phyloP scores from a whole-genome alignment of 2,888 invertebrate species.

The Dynastes grantii region DNA sequence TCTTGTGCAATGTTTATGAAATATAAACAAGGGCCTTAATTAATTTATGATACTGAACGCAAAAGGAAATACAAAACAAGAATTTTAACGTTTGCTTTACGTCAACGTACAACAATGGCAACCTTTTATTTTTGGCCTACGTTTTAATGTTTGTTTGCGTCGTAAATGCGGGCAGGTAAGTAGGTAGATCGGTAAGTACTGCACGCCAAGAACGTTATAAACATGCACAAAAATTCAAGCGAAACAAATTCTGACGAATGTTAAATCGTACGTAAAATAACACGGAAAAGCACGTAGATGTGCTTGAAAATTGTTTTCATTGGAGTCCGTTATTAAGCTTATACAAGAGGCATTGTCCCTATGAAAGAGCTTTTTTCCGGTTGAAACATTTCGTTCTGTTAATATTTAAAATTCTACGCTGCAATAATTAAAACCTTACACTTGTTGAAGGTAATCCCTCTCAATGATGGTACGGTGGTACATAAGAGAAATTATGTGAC shows the following conservation, averaged over 20 bases:
- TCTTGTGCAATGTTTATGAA: too few relatives aligned
- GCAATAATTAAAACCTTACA: not conserved
- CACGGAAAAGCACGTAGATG: not conserved
- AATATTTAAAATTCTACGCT: not conserved
- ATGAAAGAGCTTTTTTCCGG: not conserved
- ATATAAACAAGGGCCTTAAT: too few relatives aligned
- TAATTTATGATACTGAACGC: too few relatives aligned
- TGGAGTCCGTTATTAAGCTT: not conserved
- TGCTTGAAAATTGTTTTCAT: not conserved
- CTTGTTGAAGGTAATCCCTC: not conserved
- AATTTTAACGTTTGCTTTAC: not conserved
- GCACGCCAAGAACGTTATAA: not conserved
- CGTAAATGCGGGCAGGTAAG: not conserved
- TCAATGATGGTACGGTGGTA: not conserved
- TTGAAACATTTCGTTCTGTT: not conserved
- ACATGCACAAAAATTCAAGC: not conserved
- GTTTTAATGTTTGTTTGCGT: not conserved
- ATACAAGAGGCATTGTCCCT: not conserved
- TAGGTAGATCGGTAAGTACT: not conserved
- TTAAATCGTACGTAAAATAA: not conserved
- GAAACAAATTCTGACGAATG: not conserved
- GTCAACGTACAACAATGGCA: not conserved
- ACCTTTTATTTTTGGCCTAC: not conserved
- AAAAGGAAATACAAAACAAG: too few relatives aligned
- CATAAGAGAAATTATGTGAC: not conserved